phyloP scores from a whole-genome alignment of 1,140 invertebrate species.

The Mycetomoellerius zeteki region DNA sequence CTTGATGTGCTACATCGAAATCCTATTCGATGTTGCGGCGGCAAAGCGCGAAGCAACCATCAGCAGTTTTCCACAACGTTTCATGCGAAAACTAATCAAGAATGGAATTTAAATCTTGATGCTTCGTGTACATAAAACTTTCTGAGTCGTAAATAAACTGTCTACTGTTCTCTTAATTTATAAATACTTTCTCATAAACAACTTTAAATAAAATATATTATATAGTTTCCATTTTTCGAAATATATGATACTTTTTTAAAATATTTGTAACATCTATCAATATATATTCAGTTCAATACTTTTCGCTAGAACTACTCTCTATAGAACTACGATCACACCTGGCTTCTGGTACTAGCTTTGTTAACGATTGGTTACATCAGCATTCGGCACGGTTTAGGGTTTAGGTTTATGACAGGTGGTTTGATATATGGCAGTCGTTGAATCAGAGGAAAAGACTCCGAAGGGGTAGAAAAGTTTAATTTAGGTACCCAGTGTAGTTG shows the following conservation, averaged over 20 bases:
- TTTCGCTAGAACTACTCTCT: neutral
- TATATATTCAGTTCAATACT: neutral
- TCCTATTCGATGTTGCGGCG: constrained; percentile 28
- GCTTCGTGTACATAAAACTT: neutral
- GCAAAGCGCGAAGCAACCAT: constrained; percentile 28
- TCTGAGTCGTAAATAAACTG: neutral
- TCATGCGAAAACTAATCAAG: constrained; percentile 22
- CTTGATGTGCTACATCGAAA: constrained; percentile 26
- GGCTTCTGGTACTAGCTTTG: constrained; percentile 61
- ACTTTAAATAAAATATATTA: neutral
- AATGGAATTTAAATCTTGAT: constrained; percentile 21
- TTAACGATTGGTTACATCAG: constrained; percentile 70
- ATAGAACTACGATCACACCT: constrained; percentile 46
- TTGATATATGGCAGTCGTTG: constrained; percentile 74
- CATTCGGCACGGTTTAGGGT: constrained; percentile 52
- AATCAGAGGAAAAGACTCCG: neutral
- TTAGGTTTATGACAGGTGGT: constrained; percentile 72
- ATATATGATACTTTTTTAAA: neutral
- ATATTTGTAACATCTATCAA: neutral
- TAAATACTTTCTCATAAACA: neutral
- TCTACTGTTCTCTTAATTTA: neutral
- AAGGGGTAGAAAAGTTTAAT: constrained; percentile 78
- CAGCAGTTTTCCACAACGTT: constrained; percentile 4
- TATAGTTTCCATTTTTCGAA: neutral
- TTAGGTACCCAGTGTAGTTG: constrained; percentile 71